A percentile compares a stretch with the other conserved stretches of the same genome.
Evolutionary conservation across 2,797 vertebrate species (phyloP).

Genomic region (Lepilemur ruficaudatus): DNA sequence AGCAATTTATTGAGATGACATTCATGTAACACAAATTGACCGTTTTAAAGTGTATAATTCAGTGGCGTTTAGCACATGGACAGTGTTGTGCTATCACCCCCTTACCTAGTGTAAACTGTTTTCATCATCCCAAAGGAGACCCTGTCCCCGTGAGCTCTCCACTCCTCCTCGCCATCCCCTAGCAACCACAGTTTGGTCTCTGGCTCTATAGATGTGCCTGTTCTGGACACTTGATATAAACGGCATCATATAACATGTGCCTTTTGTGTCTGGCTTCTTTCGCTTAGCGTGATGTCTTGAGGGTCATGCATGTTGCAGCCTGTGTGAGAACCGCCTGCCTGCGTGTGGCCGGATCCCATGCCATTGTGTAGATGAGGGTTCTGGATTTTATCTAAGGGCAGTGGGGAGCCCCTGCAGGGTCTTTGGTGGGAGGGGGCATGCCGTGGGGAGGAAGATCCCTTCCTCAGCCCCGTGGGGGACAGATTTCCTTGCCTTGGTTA

Average conservation of each 20-base stretch:
- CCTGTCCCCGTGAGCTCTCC: rapidly evolving
- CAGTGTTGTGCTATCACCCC: rapidly evolving
- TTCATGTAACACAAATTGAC: too few relatives aligned
- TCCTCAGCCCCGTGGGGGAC: background rate
- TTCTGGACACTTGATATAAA: background rate
- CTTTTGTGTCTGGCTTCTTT: background rate
- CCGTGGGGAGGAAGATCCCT: background rate
- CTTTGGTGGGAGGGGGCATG: background rate
- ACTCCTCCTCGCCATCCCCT: rapidly evolving
- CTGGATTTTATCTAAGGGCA: background rate
- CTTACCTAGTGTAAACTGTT: background rate
- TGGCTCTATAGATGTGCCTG: rapidly evolving
- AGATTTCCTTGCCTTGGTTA: background rate
- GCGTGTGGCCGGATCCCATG: background rate
- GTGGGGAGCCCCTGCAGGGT: background rate
- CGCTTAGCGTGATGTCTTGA: rapidly evolving
- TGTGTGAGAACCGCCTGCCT: background rate
- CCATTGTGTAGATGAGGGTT: rapidly evolving
- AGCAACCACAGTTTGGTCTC: background rate
- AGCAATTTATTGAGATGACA: background rate
- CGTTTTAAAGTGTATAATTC: background rate
- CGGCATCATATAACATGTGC: rapidly evolving
- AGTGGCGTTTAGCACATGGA: background rate
- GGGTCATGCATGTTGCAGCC: background rate
- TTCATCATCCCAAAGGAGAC: background rate